Base-by-base conservation (phyloP, 2,888 invertebrate genomes). In the Xiphydria camelus region DNA sequence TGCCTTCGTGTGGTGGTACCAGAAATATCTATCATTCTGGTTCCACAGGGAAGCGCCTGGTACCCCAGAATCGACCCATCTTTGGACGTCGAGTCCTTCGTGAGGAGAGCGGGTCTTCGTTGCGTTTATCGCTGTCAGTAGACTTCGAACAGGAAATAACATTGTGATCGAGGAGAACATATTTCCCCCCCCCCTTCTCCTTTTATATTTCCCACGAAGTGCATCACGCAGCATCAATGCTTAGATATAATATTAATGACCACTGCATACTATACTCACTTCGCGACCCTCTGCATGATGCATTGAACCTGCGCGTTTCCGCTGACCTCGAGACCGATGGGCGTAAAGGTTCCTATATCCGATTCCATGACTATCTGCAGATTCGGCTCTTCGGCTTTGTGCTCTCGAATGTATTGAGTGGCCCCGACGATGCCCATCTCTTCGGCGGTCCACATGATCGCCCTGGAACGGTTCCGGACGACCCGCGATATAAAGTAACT, bases 381-480 rank as follows among this genome's bases (percentile, higher is more conserved):
- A 54, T 88, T 84, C 3, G 56, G 49, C 12, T 61, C 59, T 52
- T 84, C 80, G 36, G 79, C 66, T 59, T 77, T 76, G 61, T 90
- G 88, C 3, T 70, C 68, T 39, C 81, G 66, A 53, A 82, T 80
- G 66, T 91, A 91, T 0, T 81, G 82, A 17, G 74, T 53, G 1
- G 86, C 87, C 20, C 91, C 91, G 37, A 84, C 59, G 0, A 83
- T 75, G 5, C 90, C 90, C 50, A 82, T 75, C 76, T 91, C 91
- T 77, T 92, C 91, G 1, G 82, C 85, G 0, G 91, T 91, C 90
- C 90, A 92, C 57, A 91, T 77, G 42, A 92, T 85, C 14, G 86
- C 78, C n/a, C n/a, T n/a, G n/a, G n/a, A n/a, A n/a, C n/a, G n/a
- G n/a, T n/a, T n/a, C n/a, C n/a, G n/a, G n/a, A n/a, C n/a, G n/a